Percentiles rank a stretch among this genome's conserved stretches.
These are phyloP conservation scores for Pachypanchax playfairii DNA, from an alignment of 2,113 vertebrate species.

Conservation along the genomic window DNA sequence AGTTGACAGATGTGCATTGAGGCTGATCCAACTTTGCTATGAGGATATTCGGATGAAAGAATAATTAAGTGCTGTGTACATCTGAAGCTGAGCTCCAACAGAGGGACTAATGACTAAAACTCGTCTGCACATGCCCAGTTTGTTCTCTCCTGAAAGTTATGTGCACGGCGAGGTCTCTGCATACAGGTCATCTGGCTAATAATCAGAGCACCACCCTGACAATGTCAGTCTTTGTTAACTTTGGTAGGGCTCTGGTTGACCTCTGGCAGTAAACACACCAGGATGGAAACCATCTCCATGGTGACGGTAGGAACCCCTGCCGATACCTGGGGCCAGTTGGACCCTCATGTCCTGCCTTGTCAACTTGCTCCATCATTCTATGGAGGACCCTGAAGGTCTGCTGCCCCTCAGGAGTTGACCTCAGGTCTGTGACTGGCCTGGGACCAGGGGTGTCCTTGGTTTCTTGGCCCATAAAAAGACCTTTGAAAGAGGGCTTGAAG, in stretches of 20 bases:
- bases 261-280: conserved; percentile 74
- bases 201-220: conserved; percentile 35
- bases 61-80: not conserved
- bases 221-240: conserved; percentile 68
- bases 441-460: conserved; percentile 56
- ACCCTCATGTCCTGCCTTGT: conserved; percentile 61
- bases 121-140: conserved; percentile 16
- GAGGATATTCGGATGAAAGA: not conserved
- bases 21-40: not conserved
- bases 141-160: conserved; percentile 37
- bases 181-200: conserved; percentile 57
- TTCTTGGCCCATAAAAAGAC: conserved; percentile 67
- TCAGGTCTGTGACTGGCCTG: conserved; percentile 44
- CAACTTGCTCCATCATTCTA: conserved; percentile 53
- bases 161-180: conserved; percentile 16
- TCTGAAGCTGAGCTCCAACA: no score
- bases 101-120: conserved; percentile 24
- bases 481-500: conserved; percentile 47
- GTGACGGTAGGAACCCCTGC: conserved; percentile 62
- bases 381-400: conserved; percentile 53
- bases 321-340: conserved; percentile 58
- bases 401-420: conserved; percentile 63
- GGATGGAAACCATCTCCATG: conserved; percentile 67
- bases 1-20: not conserved
- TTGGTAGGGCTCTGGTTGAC: conserved; percentile 45